These are phyloP conservation scores for Orchestia grillus DNA, from an alignment of 1,140 invertebrate genomes.

Conservation along the genomic window DNA sequence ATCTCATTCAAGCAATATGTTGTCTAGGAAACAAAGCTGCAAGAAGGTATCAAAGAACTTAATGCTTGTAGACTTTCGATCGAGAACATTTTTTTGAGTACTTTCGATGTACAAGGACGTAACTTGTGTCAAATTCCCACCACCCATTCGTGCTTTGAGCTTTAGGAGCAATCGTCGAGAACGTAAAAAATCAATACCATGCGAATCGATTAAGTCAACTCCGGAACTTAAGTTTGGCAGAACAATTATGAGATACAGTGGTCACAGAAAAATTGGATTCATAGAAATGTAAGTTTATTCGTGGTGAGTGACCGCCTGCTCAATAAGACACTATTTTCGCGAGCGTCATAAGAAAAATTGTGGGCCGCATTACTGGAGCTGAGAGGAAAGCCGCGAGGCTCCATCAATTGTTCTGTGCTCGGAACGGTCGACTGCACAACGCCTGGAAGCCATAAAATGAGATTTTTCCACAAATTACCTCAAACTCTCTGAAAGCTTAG, in stretches of 20 bases:
- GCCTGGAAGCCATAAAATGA: background rate
- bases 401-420: background rate
- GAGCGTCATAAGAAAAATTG: background rate
- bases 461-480: background rate
- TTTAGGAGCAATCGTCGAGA: too few relatives aligned
- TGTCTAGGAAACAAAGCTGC: background rate
- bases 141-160: too few relatives aligned
- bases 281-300: background rate
- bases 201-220: too few relatives aligned
- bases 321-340: background rate
- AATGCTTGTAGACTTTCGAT: background rate
- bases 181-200: too few relatives aligned
- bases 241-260: background rate
- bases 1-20: background rate
- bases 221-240: background rate
- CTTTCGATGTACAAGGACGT: background rate
- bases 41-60: background rate
- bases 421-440: background rate
- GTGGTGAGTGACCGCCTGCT: background rate
- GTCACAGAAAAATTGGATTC: background rate
- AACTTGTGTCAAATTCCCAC: too few relatives aligned
- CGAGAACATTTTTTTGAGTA: background rate
- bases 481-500: background rate
- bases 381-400: background rate
- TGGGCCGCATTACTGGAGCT: background rate